Conservation (phyloP, 2,113 vertebrate genomes). For the Delphinapterus leucas region DNA sequence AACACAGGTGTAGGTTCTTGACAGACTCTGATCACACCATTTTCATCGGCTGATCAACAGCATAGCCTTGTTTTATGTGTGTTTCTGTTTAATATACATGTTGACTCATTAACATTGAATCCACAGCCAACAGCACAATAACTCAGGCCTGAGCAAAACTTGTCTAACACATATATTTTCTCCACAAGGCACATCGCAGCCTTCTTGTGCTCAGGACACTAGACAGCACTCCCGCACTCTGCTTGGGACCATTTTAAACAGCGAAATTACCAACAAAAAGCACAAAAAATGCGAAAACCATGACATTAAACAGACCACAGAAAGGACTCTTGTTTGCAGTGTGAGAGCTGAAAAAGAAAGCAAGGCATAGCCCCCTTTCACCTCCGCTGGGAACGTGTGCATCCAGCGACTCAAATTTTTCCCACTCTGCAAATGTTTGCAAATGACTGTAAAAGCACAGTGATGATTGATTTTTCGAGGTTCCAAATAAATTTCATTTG, state of each 20-base stretch:
- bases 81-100: neutral
- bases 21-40: neutral
- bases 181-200: fast-evolving
- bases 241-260: neutral
- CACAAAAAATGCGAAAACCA: neutral
- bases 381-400: fast-evolving
- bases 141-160: neutral
- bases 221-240: fast-evolving
- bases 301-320: neutral
- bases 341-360: neutral
- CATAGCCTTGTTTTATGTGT: neutral
- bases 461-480: fast-evolving
- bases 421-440: neutral
- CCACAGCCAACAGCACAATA: fast-evolving
- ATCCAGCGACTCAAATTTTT: fast-evolving
- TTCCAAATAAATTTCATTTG: neutral
- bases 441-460: fast-evolving
- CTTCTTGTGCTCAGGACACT: neutral
- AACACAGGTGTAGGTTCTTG: neutral
- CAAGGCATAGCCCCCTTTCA: fast-evolving
- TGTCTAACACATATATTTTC: fast-evolving
- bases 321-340: neutral
- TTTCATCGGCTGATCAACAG: fast-evolving
- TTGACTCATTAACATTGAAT: fast-evolving
- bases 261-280: neutral